These are phyloP conservation scores for Orestias chungarensis DNA, from an alignment of 2,797 vertebrate species.

Conservation along the genomic window DNA sequence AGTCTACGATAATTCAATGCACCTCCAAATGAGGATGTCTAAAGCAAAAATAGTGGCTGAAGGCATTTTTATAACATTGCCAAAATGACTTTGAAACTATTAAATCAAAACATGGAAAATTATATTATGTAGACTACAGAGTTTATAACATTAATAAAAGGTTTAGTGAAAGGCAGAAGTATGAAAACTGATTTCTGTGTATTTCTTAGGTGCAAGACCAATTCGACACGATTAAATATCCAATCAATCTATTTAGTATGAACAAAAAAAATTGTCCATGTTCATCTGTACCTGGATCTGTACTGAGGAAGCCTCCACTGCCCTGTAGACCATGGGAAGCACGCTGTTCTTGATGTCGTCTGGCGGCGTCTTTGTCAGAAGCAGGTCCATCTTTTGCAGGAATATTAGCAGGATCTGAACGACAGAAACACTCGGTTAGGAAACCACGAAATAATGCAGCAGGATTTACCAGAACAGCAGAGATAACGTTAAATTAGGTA, in stretches of 20 bases:
- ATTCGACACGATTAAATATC: neutral
- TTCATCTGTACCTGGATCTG: slow-evolving; percentile 92
- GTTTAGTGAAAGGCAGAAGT: neutral
- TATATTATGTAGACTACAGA: neutral
- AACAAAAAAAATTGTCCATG: no score
- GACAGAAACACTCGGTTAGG: slow-evolving; percentile 25
- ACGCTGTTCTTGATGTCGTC: slow-evolving; percentile 97
- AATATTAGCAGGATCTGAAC: slow-evolving; percentile 96
- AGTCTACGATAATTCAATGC: neutral
- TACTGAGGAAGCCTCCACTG: slow-evolving; percentile 95
- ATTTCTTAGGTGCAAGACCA: neutral
- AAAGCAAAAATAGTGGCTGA: neutral
- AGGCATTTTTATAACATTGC: neutral
- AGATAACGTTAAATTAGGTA: no score
- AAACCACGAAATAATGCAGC: neutral
- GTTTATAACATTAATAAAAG: neutral
- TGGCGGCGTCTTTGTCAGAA: slow-evolving; percentile 95
- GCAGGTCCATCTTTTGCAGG: slow-evolving; percentile 98
- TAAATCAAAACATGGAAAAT: neutral
- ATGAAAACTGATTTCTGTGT: neutral
- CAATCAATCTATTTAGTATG: neutral
- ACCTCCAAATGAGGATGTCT: neutral
- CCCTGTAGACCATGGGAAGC: slow-evolving; percentile 96
- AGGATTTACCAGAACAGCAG: neutral
- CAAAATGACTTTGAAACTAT: neutral